Conservation (phyloP, 2,797 vertebrate species). For the Eulemur mongoz region DNA sequence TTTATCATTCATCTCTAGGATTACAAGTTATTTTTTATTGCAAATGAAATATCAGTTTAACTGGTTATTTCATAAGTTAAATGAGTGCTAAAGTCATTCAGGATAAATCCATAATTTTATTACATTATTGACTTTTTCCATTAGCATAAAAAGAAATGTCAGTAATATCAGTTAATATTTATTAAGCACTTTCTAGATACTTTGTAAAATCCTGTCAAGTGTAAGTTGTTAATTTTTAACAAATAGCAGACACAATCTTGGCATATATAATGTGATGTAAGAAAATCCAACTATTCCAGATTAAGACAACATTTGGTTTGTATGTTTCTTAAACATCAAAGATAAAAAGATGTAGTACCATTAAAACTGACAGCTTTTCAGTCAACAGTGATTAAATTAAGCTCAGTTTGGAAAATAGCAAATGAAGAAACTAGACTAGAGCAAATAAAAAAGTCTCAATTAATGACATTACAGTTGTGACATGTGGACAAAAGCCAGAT, state of each 20-base stretch:
- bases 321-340: constrained; percentile 63
- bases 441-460: constrained; percentile 74
- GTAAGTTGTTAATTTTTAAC: constrained; percentile 62
- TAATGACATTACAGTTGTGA: constrained; percentile 72
- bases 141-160: constrained; percentile 30
- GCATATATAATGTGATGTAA: constrained; percentile 12
- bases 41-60: constrained; percentile 15
- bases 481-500: constrained; percentile 78
- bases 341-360: constrained; percentile 35
- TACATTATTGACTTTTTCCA: constrained; percentile 6
- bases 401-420: constrained; percentile 47
- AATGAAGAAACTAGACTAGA: constrained; percentile 64
- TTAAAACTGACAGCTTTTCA: constrained; percentile 68
- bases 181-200: constrained; percentile 19
- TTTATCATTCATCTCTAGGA: not conserved
- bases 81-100: not conserved
- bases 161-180: constrained; percentile 38
- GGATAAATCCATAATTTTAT: not conserved
- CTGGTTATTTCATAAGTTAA: constrained; percentile 22
- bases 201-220: not conserved
- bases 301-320: constrained; percentile 52
- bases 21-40: constrained; percentile 53
- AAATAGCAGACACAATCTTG: not conserved
- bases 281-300: constrained; percentile 46
- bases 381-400: constrained; percentile 63